phyloP scores from a whole-genome alignment of 2,888 invertebrate genomes.

The Apamea anceps region DNA sequence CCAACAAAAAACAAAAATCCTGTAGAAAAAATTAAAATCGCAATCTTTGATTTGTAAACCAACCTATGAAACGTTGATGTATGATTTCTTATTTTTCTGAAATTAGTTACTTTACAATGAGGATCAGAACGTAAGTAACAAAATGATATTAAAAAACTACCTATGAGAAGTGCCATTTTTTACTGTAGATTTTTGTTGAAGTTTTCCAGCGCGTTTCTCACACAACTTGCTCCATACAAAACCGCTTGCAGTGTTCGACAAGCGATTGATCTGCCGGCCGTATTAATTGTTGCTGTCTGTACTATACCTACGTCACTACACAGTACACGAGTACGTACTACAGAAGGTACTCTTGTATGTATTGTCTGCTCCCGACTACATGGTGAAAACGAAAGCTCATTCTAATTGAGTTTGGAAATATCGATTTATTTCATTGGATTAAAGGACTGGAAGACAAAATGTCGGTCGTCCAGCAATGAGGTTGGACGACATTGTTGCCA shows the following conservation, averaged over 20 bases:
- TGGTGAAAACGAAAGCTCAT: conserved; percentile 45
- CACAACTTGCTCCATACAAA: conserved; percentile 68
- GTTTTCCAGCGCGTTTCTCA: conserved; percentile 14
- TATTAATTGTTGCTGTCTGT: conserved; percentile 88
- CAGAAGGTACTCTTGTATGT: conserved; percentile 47
- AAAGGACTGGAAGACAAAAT: neutral
- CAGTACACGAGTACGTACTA: conserved; percentile 28
- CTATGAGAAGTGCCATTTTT: too few species aligned
- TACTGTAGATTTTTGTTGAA: neutral
- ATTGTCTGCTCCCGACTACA: conserved; percentile 44
- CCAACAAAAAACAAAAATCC: too few species aligned
- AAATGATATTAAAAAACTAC: neutral
- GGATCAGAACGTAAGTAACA: neutral
- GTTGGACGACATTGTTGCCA: neutral
- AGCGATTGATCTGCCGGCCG: conserved; percentile 88
- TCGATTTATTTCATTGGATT: conserved; percentile 26
- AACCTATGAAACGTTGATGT: too few species aligned
- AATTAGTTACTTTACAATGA: neutral
- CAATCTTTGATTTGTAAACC: too few species aligned
- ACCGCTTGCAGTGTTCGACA: conserved; percentile 86
- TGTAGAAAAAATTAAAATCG: too few species aligned
- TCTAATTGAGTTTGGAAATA: conserved; percentile 40
- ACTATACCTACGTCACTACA: conserved; percentile 69
- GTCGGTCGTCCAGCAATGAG: neutral
- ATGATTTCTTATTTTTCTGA: neutral